These are phyloP conservation scores for Panurus biarmicus DNA, from an alignment of 2,113 vertebrate genomes.

Conservation along the genomic window DNA sequence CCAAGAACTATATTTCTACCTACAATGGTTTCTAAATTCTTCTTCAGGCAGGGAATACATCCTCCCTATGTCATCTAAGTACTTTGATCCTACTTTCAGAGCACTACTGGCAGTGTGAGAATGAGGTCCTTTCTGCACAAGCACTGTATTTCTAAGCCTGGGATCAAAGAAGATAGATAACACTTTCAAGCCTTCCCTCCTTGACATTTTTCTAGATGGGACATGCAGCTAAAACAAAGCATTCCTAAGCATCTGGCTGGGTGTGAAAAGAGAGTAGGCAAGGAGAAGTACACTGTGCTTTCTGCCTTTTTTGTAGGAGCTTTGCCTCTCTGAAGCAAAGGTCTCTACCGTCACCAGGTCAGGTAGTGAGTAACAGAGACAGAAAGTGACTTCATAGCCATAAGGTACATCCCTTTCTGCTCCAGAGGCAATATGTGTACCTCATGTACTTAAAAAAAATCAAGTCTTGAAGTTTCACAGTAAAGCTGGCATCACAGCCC, in stretches of 20 bases:
- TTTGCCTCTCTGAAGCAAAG: background rate
- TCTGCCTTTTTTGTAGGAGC: background rate
- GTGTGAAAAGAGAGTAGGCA: background rate
- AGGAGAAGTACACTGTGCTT: background rate
- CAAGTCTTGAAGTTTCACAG: constrained; percentile 1
- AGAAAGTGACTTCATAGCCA: background rate
- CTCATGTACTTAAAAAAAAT: background rate
- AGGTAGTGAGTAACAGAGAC: background rate
- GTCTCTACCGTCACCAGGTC: background rate
- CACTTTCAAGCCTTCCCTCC: background rate
- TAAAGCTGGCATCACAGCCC: background rate
- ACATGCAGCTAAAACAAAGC: background rate
- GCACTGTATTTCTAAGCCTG: background rate
- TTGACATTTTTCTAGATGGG: background rate
- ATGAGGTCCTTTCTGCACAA: background rate
- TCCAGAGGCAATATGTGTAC: background rate
- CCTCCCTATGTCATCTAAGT: background rate
- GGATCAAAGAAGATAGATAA: background rate
- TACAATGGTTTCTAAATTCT: background rate
- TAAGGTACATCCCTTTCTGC: background rate
- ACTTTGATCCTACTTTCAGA: background rate
- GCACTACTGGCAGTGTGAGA: background rate
- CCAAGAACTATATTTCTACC: background rate
- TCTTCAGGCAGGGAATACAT: background rate
- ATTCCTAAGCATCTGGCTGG: background rate